phyloP scores from a whole-genome alignment of 2,113 vertebrate species.

The Odocoileus hemionus region DNA sequence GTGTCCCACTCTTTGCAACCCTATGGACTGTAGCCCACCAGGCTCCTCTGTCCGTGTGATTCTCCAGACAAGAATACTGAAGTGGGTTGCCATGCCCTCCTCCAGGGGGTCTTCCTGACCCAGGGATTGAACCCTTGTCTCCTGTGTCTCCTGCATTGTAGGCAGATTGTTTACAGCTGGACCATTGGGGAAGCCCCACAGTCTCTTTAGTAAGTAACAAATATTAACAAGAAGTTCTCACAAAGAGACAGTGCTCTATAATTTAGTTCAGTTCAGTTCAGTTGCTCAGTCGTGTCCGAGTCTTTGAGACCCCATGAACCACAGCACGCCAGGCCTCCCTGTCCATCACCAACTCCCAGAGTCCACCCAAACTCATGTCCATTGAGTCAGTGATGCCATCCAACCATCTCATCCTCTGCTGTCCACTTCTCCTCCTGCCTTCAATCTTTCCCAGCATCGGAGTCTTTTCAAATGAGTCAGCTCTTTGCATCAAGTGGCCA shows the following conservation, averaged over 20 bases:
- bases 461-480: neutral
- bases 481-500: neutral
- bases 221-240: neutral
- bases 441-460: neutral
- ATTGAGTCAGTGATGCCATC: neutral
- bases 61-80: neutral
- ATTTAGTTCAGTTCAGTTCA: neutral
- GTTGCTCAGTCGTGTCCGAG: accelerated
- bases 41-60: neutral
- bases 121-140: neutral
- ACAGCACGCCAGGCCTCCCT: neutral
- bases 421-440: neutral
- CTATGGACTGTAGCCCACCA: neutral
- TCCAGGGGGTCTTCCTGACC: neutral
- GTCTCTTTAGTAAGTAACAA: neutral
- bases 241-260: neutral
- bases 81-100: neutral
- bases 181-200: neutral
- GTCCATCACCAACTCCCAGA: neutral
- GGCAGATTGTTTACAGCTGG: neutral
- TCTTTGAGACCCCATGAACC: neutral
- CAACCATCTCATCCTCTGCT: neutral
- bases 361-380: neutral
- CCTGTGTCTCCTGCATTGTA: neutral
- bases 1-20: neutral